Evolutionary conservation across 92 coral and sea anemone species (phyloP).

Genomic region (Montipora capitata): DNA sequence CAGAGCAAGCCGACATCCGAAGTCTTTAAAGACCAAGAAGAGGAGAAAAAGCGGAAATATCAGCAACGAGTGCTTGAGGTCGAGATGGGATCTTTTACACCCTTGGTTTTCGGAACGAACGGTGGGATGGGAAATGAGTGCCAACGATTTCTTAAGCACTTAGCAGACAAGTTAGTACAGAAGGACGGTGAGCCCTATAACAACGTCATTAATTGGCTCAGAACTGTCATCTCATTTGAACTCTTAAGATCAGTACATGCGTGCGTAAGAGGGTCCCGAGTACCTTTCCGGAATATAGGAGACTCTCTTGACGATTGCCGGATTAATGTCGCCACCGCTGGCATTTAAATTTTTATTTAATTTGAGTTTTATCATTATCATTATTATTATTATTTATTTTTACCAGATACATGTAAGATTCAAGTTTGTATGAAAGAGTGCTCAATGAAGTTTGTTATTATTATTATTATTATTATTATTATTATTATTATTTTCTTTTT

Average conservation of each 20-base stretch:
- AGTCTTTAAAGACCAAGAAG: neutral
- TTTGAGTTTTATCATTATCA: no score
- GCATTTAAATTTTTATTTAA: no score
- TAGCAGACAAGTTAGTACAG: slow-evolving; percentile 40
- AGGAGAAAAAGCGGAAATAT: neutral
- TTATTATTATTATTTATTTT: no score
- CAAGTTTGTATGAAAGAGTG: no score
- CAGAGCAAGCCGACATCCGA: neutral
- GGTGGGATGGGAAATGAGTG: slow-evolving; percentile 4
- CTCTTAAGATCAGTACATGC: slow-evolving; percentile 27
- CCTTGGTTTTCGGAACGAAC: slow-evolving; percentile 10
- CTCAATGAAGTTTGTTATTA: no score
- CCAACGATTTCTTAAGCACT: slow-evolving; percentile 30
- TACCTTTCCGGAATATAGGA: no score
- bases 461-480: no score
- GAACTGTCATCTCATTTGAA: slow-evolving; percentile 7
- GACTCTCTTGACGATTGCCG: no score
- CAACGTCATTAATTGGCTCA: slow-evolving; percentile 39
- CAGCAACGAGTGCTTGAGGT: neutral
- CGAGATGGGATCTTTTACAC: slow-evolving; percentile 13
- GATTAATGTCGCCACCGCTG: no score
- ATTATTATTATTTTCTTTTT: no score
- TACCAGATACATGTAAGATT: no score
- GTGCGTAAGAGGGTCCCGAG: no score
- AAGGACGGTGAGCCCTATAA: slow-evolving; percentile 38